These are phyloP conservation scores for Pteropus rufus DNA, from an alignment of 2,797 vertebrate species.

Conservation along the genomic window DNA sequence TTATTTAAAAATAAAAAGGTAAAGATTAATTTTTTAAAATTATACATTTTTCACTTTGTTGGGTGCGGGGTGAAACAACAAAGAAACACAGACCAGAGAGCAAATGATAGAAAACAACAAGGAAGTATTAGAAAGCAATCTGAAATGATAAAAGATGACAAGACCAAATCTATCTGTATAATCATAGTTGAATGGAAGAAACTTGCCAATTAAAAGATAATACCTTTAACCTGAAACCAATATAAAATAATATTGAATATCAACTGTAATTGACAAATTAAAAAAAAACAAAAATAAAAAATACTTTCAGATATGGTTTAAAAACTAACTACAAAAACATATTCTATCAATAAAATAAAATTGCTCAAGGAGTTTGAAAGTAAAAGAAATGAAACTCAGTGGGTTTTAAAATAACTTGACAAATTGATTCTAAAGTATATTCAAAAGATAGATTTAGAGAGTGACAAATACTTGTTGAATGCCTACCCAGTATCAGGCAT, in stretches of 20 bases:
- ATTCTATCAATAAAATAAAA: background rate
- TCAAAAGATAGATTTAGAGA: background rate
- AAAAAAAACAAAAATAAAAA: background rate
- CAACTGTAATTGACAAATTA: too few relatives aligned
- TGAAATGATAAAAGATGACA: background rate
- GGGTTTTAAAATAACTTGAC: background rate
- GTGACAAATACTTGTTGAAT: background rate
- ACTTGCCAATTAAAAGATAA: background rate
- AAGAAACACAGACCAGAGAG: background rate
- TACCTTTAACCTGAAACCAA: background rate
- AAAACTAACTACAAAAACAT: background rate
- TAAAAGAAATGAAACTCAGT: background rate
- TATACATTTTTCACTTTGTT: background rate
- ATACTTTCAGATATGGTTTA: background rate
- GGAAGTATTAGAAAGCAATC: background rate
- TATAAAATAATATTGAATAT: too few relatives aligned
- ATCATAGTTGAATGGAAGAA: background rate
- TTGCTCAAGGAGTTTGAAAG: background rate
- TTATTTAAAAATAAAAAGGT: slow-evolving; percentile 20
- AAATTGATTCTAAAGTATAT: background rate
- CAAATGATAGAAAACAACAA: background rate
- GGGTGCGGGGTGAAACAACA: background rate
- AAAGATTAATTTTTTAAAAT: background rate
- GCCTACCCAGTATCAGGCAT: too few relatives aligned
- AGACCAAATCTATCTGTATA: background rate